Conservation (phyloP, 37 sponge, comb jelly and placozoan species). For the Corticium candelabrum region DNA sequence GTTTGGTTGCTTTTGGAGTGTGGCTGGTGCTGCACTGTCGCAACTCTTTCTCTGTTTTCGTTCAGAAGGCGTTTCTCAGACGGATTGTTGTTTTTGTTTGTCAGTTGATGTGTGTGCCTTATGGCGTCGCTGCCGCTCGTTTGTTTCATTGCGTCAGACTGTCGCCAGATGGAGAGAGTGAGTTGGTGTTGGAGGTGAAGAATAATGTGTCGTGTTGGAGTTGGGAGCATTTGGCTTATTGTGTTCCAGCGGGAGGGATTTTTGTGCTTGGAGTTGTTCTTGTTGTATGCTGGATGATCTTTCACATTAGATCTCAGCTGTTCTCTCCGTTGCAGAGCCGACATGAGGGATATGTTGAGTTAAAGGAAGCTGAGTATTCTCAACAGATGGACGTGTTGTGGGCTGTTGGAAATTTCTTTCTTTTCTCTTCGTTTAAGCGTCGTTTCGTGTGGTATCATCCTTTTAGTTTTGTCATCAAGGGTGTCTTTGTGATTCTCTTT, state of each 20-base stretch:
- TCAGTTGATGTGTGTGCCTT: background rate
- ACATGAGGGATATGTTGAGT: constrained; percentile 30
- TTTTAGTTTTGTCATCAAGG: background rate
- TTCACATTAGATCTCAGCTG: background rate
- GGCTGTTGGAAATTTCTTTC: constrained; percentile 12
- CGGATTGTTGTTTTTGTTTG: background rate
- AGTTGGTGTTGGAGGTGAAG: background rate
- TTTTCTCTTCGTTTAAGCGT: constrained; percentile 14
- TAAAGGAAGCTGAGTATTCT: constrained; percentile 34
- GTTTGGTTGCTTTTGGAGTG: background rate
- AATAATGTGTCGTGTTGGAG: background rate
- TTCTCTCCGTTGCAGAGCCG: constrained; percentile 6
- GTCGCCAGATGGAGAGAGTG: background rate
- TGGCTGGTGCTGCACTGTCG: background rate
- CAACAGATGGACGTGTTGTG: constrained; percentile 23
- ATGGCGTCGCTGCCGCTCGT: background rate
- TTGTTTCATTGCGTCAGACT: background rate
- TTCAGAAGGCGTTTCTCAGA: background rate
- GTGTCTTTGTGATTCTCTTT: background rate
- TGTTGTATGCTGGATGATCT: background rate
- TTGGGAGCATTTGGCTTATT: background rate
- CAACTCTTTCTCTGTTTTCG: background rate
- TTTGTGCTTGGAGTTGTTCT: background rate
- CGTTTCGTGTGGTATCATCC: constrained; percentile 8
- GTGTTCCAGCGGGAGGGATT: background rate